Conservation (phyloP, 2,888 invertebrate genomes). For the Odontomyia ornata region DNA sequence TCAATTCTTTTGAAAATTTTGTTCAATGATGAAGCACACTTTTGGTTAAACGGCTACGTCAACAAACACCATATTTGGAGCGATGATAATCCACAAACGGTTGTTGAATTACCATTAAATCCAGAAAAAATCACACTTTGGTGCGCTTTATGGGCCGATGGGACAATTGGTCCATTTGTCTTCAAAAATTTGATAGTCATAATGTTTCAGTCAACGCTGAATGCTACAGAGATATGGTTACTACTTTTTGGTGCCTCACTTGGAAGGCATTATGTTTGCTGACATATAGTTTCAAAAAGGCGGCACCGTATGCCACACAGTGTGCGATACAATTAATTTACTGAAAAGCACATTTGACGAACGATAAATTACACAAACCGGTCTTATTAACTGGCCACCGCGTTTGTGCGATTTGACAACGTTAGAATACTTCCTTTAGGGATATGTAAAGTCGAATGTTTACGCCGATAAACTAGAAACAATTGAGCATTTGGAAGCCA, state of each 20-base stretch:
- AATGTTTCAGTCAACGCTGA: conserved; percentile 3
- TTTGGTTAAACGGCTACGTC: not conserved
- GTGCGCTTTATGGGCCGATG: not conserved
- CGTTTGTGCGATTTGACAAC: too few species aligned
- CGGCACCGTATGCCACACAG: too few species aligned
- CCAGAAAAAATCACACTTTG: conserved; percentile 8
- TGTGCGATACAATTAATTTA: too few species aligned
- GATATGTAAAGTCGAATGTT: too few species aligned
- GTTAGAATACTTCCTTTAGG: too few species aligned
- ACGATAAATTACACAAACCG: too few species aligned
- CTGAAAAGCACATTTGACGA: too few species aligned
- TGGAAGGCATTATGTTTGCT: too few species aligned
- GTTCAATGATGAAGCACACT: not conserved
- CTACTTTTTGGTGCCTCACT: not conserved
- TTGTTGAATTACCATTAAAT: not conserved
- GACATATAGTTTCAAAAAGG: too few species aligned
- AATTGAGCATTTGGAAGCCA: too few species aligned
- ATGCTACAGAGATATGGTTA: not conserved
- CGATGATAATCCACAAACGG: not conserved
- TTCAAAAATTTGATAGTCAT: not conserved
- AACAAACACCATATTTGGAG: not conserved
- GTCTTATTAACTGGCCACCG: too few species aligned
- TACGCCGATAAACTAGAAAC: too few species aligned
- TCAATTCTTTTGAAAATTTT: not conserved
- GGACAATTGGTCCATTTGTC: conserved; percentile 21